These are phyloP conservation scores for Odontophorus gujanensis DNA, from an alignment of 2,113 vertebrate genomes.

Conservation along the genomic window DNA sequence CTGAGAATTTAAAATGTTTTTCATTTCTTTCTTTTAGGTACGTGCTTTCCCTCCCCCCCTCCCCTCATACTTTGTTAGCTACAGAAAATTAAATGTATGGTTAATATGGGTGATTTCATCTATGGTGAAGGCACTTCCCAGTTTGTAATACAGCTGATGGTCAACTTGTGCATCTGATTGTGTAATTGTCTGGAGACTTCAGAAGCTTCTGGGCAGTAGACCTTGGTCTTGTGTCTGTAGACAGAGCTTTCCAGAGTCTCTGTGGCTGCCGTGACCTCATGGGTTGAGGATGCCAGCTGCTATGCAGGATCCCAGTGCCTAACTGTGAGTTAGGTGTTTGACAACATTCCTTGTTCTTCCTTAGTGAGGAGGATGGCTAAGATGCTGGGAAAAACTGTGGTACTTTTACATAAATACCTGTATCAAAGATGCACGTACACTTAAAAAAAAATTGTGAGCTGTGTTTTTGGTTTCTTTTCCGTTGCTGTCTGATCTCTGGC, in stretches of 20 bases:
- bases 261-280: neutral
- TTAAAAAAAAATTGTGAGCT: neutral
- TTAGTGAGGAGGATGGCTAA: neutral
- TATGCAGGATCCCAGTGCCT: neutral
- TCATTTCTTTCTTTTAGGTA: neutral
- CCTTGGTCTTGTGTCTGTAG: neutral
- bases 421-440: neutral
- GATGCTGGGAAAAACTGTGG: neutral
- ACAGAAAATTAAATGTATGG: neutral
- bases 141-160: neutral
- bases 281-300: neutral
- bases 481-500: neutral
- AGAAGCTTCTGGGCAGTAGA: neutral
- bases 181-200: neutral
- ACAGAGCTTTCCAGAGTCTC: accelerated
- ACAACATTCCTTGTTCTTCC: neutral
- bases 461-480: neutral
- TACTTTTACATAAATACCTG: neutral
- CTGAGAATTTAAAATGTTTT: neutral
- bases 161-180: neutral
- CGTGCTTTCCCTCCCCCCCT: too few relatives aligned
- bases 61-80: neutral
- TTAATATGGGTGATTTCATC: neutral
- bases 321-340: neutral
- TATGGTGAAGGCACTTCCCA: neutral